These are phyloP conservation scores for Polia nebulosa DNA, from an alignment of 2,888 invertebrate species.

Conservation along the genomic window DNA sequence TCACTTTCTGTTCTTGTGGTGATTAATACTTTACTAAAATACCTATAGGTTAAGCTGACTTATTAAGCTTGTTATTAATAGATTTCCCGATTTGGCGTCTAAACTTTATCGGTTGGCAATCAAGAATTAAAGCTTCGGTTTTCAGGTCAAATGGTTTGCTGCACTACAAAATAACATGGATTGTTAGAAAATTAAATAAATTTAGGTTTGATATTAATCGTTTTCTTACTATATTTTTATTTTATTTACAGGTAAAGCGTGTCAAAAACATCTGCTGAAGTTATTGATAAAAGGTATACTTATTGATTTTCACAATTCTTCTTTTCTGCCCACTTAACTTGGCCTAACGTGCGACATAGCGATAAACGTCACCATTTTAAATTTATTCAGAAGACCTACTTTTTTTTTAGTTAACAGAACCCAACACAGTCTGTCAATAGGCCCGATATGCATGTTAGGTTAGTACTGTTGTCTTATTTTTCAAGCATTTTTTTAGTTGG, in stretches of 20 bases:
- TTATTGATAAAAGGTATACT: not conserved
- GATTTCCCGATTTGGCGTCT: constrained; percentile 41
- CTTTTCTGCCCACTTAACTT: not conserved
- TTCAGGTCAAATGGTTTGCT: constrained; percentile 45
- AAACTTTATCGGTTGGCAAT: constrained; percentile 42
- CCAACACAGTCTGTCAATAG: too few species aligned
- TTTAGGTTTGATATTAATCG: constrained; percentile 5
- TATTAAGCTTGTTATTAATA: constrained; percentile 17
- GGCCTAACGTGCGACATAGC: not conserved
- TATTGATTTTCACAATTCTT: not conserved
- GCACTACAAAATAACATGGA: constrained; percentile 33
- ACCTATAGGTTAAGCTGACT: constrained; percentile 11
- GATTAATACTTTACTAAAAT: constrained; percentile 13
- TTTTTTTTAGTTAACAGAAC: not conserved
- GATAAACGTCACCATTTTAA: too few species aligned
- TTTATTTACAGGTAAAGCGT: constrained; percentile 49
- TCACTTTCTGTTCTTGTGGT: constrained; percentile 15
- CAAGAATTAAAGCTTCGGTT: constrained; percentile 46
- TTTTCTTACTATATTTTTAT: constrained; percentile 32
- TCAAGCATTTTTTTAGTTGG: not conserved
- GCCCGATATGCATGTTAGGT: not conserved
- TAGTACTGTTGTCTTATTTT: not conserved
- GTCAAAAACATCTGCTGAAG: not conserved
- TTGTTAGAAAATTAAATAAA: constrained; percentile 38
- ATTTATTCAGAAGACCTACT: not conserved